Conservation (phyloP, 1,140 invertebrate genomes). For the Zaprionus kolodkinae region DNA sequence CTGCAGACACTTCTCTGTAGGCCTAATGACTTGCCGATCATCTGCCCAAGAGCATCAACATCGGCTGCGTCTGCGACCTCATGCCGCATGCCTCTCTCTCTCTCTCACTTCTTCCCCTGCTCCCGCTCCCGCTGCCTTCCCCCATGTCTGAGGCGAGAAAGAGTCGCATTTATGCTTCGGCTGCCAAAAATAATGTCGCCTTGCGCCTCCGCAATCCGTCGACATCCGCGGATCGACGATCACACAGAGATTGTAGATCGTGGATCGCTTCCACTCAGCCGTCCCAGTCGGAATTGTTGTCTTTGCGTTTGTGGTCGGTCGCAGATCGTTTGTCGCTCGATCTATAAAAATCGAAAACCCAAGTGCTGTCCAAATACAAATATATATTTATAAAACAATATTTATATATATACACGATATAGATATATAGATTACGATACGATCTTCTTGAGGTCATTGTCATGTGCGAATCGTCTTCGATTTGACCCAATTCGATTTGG, state of each 20-base stretch:
- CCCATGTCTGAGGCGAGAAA: neutral
- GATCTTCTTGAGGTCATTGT: neutral
- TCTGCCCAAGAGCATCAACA: constrained; percentile 5
- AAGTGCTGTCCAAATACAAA: constrained; percentile 15
- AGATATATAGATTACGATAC: neutral
- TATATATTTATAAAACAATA: neutral
- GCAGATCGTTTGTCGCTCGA: constrained; percentile 41
- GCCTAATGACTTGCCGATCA: constrained; percentile 28
- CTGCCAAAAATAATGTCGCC: constrained; percentile 77
- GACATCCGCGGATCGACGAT: constrained; percentile 18
- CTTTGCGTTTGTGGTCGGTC: constrained; percentile 69
- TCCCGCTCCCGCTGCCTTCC: no score
- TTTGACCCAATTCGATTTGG: constrained; percentile 16
- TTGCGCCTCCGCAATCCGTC: constrained; percentile 28
- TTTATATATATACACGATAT: constrained; percentile 9
- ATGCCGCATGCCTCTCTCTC: neutral
- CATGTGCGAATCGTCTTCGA: constrained; percentile 5
- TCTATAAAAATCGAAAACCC: constrained; percentile 20
- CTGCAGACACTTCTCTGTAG: constrained; percentile 4
- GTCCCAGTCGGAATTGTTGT: constrained; percentile 72
- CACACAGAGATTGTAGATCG: constrained; percentile 5
- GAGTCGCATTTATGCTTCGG: constrained; percentile 52
- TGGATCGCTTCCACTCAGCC: constrained; percentile 39
- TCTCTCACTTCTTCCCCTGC: no score
- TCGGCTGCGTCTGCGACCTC: neutral